A percentile compares a stretch with the other conserved stretches of the same genome.
phyloP scores from a whole-genome alignment of 2,888 invertebrate genomes.

The Pandemis corylana region DNA sequence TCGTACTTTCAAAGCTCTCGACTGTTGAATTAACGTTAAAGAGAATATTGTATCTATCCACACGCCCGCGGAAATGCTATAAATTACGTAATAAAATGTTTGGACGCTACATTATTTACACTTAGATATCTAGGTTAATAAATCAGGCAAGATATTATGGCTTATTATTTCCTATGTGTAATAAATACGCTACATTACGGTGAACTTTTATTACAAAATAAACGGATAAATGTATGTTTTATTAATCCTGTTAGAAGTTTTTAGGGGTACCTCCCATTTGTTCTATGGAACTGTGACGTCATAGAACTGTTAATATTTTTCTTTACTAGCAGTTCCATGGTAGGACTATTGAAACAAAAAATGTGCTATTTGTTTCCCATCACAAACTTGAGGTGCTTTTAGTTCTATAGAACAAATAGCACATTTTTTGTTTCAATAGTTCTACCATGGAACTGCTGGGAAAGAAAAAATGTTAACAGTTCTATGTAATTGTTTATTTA shows the following conservation, averaged over 20 bases:
- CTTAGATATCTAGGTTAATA: conserved; percentile 31
- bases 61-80: conserved; percentile 9
- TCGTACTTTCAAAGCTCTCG: not conserved
- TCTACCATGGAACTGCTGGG: too few relatives aligned
- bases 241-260: not conserved
- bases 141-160: conserved; percentile 27
- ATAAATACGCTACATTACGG: conserved; percentile 10
- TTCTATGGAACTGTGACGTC: too few relatives aligned
- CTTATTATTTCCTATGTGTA: conserved; percentile 25
- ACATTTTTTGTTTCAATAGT: too few relatives aligned
- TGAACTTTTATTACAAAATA: conserved; percentile 3
- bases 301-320: too few relatives aligned
- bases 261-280: too few relatives aligned
- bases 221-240: not conserved
- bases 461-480: too few relatives aligned
- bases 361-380: too few relatives aligned
- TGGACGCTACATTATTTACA: conserved; percentile 31
- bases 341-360: too few relatives aligned
- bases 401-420: too few relatives aligned
- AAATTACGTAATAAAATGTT: conserved; percentile 34
- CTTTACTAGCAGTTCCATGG: too few relatives aligned
- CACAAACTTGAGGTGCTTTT: too few relatives aligned
- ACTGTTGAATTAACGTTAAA: conserved; percentile 16
- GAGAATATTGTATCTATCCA: conserved; percentile 3
- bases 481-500: too few relatives aligned